Percentiles rank a stretch among this genome's conserved stretches.
phyloP scores from a whole-genome alignment of 2,797 vertebrate genomes.

The Darevskia nairensis region DNA sequence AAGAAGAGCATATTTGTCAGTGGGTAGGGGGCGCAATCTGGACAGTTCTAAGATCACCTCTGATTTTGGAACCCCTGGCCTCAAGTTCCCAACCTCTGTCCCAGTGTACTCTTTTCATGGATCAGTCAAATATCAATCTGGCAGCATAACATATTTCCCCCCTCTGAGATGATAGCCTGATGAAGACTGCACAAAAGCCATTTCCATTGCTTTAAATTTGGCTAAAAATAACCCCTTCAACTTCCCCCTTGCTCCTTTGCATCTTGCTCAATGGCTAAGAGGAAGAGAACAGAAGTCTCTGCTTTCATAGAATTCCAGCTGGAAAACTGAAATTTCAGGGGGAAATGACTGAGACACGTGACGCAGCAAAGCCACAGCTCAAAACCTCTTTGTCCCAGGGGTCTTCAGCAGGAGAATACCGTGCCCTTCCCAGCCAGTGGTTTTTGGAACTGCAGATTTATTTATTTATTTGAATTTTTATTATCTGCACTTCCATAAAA shows the following conservation, averaged over 20 bases:
- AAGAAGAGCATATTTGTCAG: too few relatives aligned
- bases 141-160: not conserved
- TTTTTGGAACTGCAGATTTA: not conserved
- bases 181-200: not conserved
- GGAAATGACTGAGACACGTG: not conserved
- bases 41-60: too few relatives aligned
- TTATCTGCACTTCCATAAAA: too few relatives aligned
- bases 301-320: not conserved
- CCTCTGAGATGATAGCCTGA: not conserved
- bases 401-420: not conserved
- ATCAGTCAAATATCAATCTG: not conserved
- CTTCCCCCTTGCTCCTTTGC: too few relatives aligned
- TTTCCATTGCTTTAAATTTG: not conserved
- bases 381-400: not conserved
- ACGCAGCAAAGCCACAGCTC: not conserved
- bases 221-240: not conserved
- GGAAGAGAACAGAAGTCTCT: not conserved
- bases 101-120: not conserved
- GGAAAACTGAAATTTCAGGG: not conserved
- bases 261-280: not conserved
- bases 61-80: too few relatives aligned
- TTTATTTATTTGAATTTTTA: not conserved
- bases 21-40: too few relatives aligned
- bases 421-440: not conserved
- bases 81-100: too few relatives aligned